phyloP scores from a whole-genome alignment of 2,888 invertebrate species.

The Merodon equestris region DNA sequence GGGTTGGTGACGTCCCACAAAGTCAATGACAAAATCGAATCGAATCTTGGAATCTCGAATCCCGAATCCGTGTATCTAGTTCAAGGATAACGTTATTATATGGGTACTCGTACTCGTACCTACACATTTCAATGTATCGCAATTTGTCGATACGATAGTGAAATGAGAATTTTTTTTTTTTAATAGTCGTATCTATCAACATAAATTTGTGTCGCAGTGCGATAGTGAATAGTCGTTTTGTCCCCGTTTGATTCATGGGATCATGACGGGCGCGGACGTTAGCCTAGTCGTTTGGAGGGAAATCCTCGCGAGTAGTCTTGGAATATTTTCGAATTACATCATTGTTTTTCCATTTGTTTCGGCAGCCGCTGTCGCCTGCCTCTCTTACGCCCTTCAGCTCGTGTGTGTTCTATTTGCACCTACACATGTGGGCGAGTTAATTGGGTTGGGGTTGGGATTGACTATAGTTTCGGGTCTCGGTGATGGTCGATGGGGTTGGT shows the following conservation, averaged over 20 bases:
- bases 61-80: conserved; percentile 41
- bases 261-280: too few relatives aligned
- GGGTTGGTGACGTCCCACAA: conserved; percentile 34
- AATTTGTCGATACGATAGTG: conserved; percentile 7
- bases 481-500: conserved; percentile 8
- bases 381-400: conserved; percentile 10
- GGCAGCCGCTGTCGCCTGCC: conserved; percentile 10
- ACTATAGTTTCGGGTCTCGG: too few relatives aligned
- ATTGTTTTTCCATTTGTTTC: conserved; percentile 55
- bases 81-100: conserved; percentile 65
- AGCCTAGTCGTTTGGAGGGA: conserved; percentile 8
- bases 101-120: too few relatives aligned
- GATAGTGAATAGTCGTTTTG: conserved; percentile 13
- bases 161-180: conserved; percentile 21
- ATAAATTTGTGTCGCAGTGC: conserved; percentile 20
- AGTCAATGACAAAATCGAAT: conserved; percentile 64
- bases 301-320: conserved; percentile 11
- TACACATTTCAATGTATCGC: too few relatives aligned
- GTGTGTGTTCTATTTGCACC: conserved; percentile 16
- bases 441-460: neutral
- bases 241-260: too few relatives aligned
- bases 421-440: conserved; percentile 52
- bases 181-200: too few relatives aligned
- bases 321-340: conserved; percentile 46
- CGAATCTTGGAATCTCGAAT: neutral